Percentiles rank a stretch among this genome's conserved stretches.
Conservation (phyloP, 2,113 vertebrate species). For the Connochaetes taurinus region DNA sequence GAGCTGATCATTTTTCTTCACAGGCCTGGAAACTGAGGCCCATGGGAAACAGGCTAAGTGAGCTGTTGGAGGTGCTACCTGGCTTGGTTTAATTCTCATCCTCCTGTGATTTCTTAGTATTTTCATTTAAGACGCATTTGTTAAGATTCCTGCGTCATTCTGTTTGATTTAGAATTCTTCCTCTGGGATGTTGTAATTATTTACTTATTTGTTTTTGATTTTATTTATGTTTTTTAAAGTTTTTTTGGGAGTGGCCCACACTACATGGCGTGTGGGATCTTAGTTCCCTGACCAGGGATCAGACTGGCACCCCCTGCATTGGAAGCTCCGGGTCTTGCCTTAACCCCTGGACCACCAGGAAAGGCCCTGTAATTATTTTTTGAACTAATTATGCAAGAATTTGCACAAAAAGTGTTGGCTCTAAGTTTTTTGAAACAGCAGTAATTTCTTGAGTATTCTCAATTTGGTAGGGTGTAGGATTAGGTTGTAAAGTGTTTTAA, state of each 20-base stretch:
- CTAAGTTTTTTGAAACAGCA: not conserved
- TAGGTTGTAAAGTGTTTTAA: not conserved
- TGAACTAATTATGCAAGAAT: not conserved
- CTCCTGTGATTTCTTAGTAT: not conserved
- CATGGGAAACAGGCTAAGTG: rapidly evolving
- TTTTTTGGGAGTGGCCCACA: not conserved
- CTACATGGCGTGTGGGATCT: not conserved
- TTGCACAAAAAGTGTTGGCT: not conserved
- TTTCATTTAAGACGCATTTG: not conserved
- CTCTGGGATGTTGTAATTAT: not conserved
- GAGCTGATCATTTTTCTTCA: not conserved
- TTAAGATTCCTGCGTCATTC: not conserved
- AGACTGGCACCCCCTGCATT: not conserved
- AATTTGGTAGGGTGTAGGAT: not conserved
- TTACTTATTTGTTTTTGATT: not conserved
- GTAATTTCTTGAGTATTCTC: not conserved
- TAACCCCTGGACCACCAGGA: not conserved
- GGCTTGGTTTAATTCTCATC: not conserved
- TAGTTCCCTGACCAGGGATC: not conserved
- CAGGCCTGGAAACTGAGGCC: not conserved
- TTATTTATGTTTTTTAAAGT: not conserved
- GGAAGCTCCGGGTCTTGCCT: not conserved
- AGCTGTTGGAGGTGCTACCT: too few relatives aligned
- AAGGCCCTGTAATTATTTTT: not conserved
- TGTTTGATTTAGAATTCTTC: not conserved